Conservation (phyloP, 2,113 vertebrate genomes). For the Pterocles gutturalis region DNA sequence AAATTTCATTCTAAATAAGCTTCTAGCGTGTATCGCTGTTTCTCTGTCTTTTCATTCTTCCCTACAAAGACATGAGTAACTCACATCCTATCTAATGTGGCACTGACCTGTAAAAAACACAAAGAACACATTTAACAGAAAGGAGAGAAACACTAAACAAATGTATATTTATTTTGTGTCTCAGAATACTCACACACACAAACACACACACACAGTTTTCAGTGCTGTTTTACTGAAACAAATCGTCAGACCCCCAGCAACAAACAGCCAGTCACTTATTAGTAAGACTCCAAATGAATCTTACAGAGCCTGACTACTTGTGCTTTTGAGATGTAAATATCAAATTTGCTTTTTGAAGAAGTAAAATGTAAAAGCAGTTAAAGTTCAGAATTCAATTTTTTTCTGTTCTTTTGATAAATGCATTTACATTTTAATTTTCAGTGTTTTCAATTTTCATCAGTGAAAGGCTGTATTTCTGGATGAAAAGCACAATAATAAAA, state of each 20-base stretch:
- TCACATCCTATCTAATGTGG: neutral
- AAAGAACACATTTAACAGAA: neutral
- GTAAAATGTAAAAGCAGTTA: slow-evolving; percentile 55
- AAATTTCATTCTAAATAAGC: neutral
- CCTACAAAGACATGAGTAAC: neutral
- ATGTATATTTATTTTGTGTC: neutral
- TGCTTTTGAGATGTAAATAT: slow-evolving; percentile 56
- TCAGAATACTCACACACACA: neutral
- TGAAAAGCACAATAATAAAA: slow-evolving; percentile 65
- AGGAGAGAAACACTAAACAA: neutral
- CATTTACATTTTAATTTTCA: slow-evolving; percentile 72
- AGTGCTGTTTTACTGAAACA: slow-evolving; percentile 23
- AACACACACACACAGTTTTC: neutral
- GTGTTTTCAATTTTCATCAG: slow-evolving; percentile 66
- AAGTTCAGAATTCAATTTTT: slow-evolving; percentile 59
- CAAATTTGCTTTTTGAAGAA: slow-evolving; percentile 46
- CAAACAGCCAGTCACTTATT: neutral
- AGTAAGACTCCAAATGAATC: slow-evolving; percentile 8
- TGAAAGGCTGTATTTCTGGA: slow-evolving; percentile 41
- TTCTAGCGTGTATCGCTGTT: neutral
- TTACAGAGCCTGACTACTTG: neutral
- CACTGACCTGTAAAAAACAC: neutral
- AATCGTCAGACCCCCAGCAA: neutral
- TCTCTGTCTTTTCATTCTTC: neutral
- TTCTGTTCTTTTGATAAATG: slow-evolving; percentile 56